Conservation (phyloP, 2,797 vertebrate species). For the Acanthis flammea region DNA sequence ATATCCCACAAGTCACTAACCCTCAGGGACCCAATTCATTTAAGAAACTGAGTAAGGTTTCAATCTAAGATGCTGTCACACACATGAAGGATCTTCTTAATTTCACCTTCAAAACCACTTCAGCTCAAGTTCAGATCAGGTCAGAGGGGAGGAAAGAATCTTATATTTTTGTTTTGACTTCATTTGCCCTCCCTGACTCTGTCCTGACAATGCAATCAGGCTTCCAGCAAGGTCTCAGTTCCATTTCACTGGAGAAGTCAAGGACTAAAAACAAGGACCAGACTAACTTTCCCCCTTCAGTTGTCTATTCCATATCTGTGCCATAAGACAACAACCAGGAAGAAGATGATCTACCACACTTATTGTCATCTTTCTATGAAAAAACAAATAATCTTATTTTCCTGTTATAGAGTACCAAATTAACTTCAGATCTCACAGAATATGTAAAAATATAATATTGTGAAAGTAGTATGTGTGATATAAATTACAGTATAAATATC, state of each 20-base stretch:
- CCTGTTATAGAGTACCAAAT: neutral
- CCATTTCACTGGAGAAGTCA: neutral
- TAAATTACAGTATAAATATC: neutral
- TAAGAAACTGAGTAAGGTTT: neutral
- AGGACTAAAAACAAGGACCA: neutral
- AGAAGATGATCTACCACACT: neutral
- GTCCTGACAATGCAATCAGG: neutral
- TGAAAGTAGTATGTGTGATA: neutral
- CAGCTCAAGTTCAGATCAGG: neutral
- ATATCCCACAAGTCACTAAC: neutral
- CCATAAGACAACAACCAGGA: neutral
- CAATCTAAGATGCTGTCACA: conserved; percentile 14
- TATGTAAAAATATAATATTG: neutral
- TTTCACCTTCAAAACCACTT: conserved; percentile 16
- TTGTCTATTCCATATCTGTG: neutral
- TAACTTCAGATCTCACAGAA: neutral
- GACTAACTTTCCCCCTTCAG: neutral
- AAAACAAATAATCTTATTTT: neutral
- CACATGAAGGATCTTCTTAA: conserved; percentile 44
- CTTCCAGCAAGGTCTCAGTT: neutral
- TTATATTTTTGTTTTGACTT: neutral
- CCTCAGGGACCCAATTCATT: neutral
- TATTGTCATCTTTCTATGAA: neutral
- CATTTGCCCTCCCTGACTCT: neutral
- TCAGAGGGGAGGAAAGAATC: neutral